Evolutionary conservation across 2,888 invertebrate genomes (phyloP).

Genomic region (Sinotaia quadrata): DNA sequence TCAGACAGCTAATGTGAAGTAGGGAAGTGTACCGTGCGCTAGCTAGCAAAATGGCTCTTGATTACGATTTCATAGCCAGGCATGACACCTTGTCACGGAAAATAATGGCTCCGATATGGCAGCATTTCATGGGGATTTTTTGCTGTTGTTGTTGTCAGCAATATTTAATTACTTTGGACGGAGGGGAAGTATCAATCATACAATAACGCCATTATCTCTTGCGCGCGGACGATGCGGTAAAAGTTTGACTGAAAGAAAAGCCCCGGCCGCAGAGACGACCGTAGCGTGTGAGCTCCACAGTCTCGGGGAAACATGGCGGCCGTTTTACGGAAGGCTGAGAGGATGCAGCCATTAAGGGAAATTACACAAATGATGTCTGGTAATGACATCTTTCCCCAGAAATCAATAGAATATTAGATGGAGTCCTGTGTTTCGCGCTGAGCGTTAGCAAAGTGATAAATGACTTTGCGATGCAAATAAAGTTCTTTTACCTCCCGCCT

Average conservation of each 20-base stretch:
- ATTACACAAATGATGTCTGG: slow-evolving; percentile 17
- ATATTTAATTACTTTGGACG: slow-evolving; percentile 3
- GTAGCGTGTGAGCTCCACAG: neutral
- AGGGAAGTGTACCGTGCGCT: no score
- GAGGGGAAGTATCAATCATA: neutral
- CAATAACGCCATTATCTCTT: slow-evolving; percentile 2
- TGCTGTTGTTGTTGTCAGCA: no score
- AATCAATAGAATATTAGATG: slow-evolving; percentile 16
- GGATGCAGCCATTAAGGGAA: slow-evolving; percentile 14
- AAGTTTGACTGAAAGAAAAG: neutral
- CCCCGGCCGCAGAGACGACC: neutral
- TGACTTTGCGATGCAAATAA: neutral
- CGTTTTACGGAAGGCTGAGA: neutral
- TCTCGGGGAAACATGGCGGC: slow-evolving; percentile 1
- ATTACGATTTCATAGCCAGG: neutral
- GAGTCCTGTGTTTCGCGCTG: neutral
- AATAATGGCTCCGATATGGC: neutral
- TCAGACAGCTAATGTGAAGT: no score
- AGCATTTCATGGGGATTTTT: slow-evolving; percentile 1
- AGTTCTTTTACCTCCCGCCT: neutral
- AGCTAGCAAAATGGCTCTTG: no score
- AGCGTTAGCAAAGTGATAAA: neutral
- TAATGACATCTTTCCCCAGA: slow-evolving; percentile 10
- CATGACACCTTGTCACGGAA: slow-evolving; percentile 11
- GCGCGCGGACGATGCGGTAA: neutral